Evolutionary conservation across 1,140 invertebrate genomes (phyloP), one percentile per base, ranked within the genome.

Genomic region (Drosophila baimaii): DNA sequence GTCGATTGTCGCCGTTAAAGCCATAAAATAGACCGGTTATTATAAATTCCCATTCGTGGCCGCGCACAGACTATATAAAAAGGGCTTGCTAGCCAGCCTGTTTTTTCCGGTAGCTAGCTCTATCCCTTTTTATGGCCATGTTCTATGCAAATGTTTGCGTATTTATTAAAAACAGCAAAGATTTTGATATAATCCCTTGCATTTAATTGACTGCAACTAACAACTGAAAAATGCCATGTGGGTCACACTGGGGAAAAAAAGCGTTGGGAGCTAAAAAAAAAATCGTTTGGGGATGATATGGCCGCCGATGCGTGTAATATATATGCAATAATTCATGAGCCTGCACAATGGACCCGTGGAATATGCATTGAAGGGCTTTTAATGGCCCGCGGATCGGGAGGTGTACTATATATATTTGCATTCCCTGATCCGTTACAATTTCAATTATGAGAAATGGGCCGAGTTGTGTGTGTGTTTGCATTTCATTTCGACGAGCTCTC

Each of bases 151-250:
- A 85, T 82, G 65, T 81, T 86, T 79, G 79, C 51, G 51, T 79
- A 88, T 82, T 82, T 82, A 86, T 82, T 70, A 86, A 86, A 88
- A 88, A 88, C 69, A 69, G 63, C 71, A 88, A 82, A 70, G 76
- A 88, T 73, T 86, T 82, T 77, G 66, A 62, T 76, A 77, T 88
- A 86, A 86, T 86, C 83, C 83, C 39, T 46, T 76, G 83, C 71
- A 83, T 88, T 86, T 86, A 86, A 86, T 86, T 86, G 83, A 86
- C 83, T 86, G 82, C 62, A 76, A 79, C 81, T 84, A 84, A 68
- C 75, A 75, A 52, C 62, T 47, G 31, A 52, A 65, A 82, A 77
- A 74, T 55, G 41, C 75, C 61, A 81, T 77, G 66, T 81, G 73
- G 79, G 79, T 81, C 79, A 81, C 17, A 31, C 39, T 13, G 35